Evolutionary conservation across 2,113 vertebrate genomes (phyloP).

Genomic region (Hypanus sabinus): DNA sequence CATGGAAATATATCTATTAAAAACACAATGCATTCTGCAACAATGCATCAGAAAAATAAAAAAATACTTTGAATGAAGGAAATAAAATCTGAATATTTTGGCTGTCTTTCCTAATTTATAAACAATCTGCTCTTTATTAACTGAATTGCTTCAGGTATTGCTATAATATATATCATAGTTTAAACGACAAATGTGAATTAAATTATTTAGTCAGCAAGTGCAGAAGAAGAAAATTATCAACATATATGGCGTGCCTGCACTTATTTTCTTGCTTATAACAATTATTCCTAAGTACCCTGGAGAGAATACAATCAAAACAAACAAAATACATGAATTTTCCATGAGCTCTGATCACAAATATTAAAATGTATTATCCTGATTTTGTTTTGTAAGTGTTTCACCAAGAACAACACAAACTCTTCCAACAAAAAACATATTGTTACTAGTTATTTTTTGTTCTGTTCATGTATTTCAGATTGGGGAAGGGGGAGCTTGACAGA

Average conservation of each 20-base stretch:
- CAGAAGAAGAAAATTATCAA: neutral
- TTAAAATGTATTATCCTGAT: neutral
- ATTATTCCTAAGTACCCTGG: constrained; percentile 11
- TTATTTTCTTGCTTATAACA: neutral
- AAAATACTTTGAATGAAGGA: neutral
- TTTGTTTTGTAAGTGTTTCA: neutral
- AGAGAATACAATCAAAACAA: constrained; percentile 25
- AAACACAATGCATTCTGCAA: neutral
- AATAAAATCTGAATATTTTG: constrained; percentile 2
- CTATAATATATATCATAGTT: neutral
- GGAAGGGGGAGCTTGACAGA: no score
- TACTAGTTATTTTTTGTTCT: neutral
- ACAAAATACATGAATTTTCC: constrained; percentile 22
- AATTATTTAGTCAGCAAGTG: neutral
- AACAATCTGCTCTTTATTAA: neutral
- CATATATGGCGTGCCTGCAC: neutral
- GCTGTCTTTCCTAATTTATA: neutral
- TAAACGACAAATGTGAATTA: neutral
- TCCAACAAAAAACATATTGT: neutral
- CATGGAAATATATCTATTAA: neutral
- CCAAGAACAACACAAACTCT: neutral
- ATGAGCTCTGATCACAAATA: neutral
- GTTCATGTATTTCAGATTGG: no score
- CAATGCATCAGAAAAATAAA: neutral
- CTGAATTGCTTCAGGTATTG: neutral